Conservation (phyloP, 2,888 invertebrate genomes). For the Acleris laterana region DNA sequence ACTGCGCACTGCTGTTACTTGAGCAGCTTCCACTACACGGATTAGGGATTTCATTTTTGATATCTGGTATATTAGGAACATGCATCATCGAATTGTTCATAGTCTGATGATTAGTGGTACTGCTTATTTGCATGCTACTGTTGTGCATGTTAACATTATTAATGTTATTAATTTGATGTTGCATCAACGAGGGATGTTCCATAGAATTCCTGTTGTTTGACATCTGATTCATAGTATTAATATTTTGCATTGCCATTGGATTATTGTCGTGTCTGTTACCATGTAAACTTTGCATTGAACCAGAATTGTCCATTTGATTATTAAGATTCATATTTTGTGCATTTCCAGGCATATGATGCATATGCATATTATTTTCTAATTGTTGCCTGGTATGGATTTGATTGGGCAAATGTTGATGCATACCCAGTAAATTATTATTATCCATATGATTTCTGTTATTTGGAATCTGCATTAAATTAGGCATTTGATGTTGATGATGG, state of each 20-base stretch:
- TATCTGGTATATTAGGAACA: constrained; percentile 75
- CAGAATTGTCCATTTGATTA: constrained; percentile 71
- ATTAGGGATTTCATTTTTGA: constrained; percentile 77
- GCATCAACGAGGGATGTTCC: constrained; percentile 75
- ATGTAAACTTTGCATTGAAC: constrained; percentile 66
- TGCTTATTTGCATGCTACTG: constrained; percentile 72
- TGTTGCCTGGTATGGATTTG: constrained; percentile 78
- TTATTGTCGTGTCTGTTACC: constrained; percentile 72
- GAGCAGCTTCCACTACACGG: constrained; percentile 77
- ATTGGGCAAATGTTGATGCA: constrained; percentile 75
- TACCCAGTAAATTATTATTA: constrained; percentile 69
- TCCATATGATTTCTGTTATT: constrained; percentile 73
- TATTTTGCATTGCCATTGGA: constrained; percentile 71
- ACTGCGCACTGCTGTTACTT: constrained; percentile 63
- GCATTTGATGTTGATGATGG: constrained; percentile 78
- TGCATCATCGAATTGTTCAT: constrained; percentile 75
- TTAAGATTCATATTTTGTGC: constrained; percentile 63
- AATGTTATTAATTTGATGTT: constrained; percentile 74
- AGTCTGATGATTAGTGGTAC: constrained; percentile 67
- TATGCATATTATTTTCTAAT: constrained; percentile 73
- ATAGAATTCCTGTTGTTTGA: constrained; percentile 71
- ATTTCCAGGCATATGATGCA: constrained; percentile 76
- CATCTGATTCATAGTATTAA: constrained; percentile 73
- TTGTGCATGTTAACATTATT: constrained; percentile 76
- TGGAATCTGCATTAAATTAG: constrained; percentile 77